Conservation (phyloP, 2,797 vertebrate genomes). For the Lepilemur ruficaudatus region DNA sequence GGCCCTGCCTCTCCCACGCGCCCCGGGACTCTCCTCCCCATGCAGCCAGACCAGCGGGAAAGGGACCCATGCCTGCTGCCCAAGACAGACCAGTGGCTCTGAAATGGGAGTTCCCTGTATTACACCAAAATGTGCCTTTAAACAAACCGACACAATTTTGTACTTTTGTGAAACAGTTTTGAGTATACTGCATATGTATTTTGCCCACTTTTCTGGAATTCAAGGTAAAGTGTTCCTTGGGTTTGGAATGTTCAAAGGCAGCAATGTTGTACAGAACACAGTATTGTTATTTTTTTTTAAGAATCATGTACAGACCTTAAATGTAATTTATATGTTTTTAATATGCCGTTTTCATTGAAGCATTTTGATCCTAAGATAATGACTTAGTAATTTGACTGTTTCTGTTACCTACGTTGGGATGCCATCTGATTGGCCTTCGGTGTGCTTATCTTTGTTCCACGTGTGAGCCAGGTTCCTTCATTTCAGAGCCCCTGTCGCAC, state of each 20-base stretch:
- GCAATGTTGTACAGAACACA: conserved; percentile 79
- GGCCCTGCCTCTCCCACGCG: neutral
- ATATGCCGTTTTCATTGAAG: conserved; percentile 81
- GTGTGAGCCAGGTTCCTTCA: conserved; percentile 81
- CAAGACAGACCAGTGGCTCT: neutral
- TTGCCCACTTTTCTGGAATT: conserved; percentile 41
- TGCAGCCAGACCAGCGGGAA: neutral
- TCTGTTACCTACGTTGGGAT: conserved; percentile 74
- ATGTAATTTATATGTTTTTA: conserved; percentile 93
- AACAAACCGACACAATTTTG: neutral
- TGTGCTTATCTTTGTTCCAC: conserved; percentile 70
- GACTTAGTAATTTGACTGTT: conserved; percentile 86
- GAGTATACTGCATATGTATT: conserved; percentile 14
- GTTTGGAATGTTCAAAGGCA: conserved; percentile 75
- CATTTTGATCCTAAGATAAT: conserved; percentile 81
- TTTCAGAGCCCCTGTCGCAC: conserved; percentile 81
- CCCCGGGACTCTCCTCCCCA: accelerated
- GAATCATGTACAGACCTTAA: conserved; percentile 88
- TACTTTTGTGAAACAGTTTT: conserved; percentile 52
- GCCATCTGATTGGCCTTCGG: conserved; percentile 77
- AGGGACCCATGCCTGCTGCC: neutral
- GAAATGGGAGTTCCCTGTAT: neutral
- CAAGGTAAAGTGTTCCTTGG: conserved; percentile 67
- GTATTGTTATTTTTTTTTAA: conserved; percentile 80
- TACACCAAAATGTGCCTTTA: conserved; percentile 62